A percentile compares a stretch with the other conserved stretches of the same genome.
Evolutionary conservation across 2,888 invertebrate genomes (phyloP).

Genomic region (Dynastes maya): DNA sequence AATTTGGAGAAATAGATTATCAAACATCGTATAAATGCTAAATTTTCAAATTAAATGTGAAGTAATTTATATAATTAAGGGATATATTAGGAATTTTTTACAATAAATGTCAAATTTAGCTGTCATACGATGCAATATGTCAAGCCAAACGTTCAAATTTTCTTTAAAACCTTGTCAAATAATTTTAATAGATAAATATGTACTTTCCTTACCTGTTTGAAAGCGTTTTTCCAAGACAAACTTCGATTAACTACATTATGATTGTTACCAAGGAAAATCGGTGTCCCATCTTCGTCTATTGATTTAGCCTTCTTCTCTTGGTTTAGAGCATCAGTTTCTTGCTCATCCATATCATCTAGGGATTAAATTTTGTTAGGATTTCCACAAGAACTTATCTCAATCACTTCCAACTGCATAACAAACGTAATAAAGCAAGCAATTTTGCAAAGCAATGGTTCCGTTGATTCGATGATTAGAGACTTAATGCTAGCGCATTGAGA

Average conservation of each 20-base stretch:
- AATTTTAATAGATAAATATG: background rate
- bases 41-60: too few relatives aligned
- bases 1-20: background rate
- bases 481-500: too few relatives aligned
- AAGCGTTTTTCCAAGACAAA: constrained; percentile 49
- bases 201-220: constrained; percentile 49
- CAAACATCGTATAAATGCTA: background rate
- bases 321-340: constrained; percentile 3
- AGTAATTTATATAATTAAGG: too few relatives aligned
- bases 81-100: too few relatives aligned
- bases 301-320: background rate
- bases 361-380: too few relatives aligned
- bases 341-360: constrained; percentile 1
- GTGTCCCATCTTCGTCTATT: background rate
- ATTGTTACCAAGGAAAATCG: background rate
- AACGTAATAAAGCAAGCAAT: too few relatives aligned
- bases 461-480: too few relatives aligned
- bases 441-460: too few relatives aligned
- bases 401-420: too few relatives aligned
- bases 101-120: too few relatives aligned
- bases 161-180: background rate
- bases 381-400: too few relatives aligned
- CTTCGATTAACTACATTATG: background rate
- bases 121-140: too few relatives aligned
- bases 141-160: background rate